Percentiles rank a stretch among this genome's conserved stretches.
Conservation (phyloP, 2,797 vertebrate genomes). For the Rousettus madagascariensis region DNA sequence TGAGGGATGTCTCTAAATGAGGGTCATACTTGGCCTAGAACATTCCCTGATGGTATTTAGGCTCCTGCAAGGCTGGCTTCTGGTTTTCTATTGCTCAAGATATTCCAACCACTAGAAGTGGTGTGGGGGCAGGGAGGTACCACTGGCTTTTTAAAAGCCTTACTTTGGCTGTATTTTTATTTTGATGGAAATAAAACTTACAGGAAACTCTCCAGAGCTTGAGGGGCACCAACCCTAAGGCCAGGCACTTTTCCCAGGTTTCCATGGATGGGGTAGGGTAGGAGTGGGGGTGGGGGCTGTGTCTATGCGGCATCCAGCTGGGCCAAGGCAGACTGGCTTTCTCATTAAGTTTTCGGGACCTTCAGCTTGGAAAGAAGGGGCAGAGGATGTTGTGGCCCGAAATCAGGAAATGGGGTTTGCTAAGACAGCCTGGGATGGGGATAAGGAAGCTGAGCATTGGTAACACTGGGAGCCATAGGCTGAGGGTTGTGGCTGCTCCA, state of each 20-base stretch:
- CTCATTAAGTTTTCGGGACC: slow-evolving; percentile 51
- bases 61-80: slow-evolving; percentile 38
- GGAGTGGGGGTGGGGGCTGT: not conserved
- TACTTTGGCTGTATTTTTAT: slow-evolving; percentile 54
- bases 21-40: slow-evolving; percentile 7
- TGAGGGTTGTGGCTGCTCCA: not conserved
- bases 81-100: slow-evolving; percentile 62
- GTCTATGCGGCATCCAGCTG: not conserved
- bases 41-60: slow-evolving; percentile 8
- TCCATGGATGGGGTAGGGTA: not conserved
- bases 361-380: slow-evolving; percentile 28
- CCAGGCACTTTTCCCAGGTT: slow-evolving; percentile 37
- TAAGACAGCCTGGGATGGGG: not conserved
- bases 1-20: not conserved
- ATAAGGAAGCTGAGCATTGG: not conserved
- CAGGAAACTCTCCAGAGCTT: slow-evolving; percentile 46
- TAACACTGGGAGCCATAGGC: not conserved
- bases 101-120: slow-evolving; percentile 51
- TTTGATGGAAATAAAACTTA: slow-evolving; percentile 64
- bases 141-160: slow-evolving; percentile 45
- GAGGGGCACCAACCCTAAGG: not conserved
- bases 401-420: not conserved
- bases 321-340: slow-evolving; percentile 53
- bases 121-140: not conserved
- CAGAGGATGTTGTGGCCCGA: not conserved